Percentiles rank a stretch among this genome's conserved stretches.
Evolutionary conservation across 2,888 invertebrate species (phyloP).

Genomic region (Lampropteryx suffumata): DNA sequence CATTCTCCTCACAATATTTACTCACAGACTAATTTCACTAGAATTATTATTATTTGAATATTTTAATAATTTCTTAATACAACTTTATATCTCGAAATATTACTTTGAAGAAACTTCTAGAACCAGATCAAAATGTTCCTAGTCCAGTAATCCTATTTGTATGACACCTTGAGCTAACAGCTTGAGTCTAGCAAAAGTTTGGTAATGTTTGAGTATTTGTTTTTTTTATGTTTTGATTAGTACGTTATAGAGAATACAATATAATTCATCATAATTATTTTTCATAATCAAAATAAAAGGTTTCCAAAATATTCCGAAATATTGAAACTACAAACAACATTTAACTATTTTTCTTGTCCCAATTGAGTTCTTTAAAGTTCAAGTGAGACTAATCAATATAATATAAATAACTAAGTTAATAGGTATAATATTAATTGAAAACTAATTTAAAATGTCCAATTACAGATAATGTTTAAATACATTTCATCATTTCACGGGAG

Average conservation of each 20-base stretch:
- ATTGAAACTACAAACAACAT: constrained; percentile 50
- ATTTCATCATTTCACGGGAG: constrained; percentile 34
- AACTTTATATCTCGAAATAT: constrained; percentile 68
- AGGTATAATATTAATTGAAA: too few species aligned
- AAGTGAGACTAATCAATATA: constrained; percentile 39
- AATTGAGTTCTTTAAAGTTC: constrained; percentile 36
- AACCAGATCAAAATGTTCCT: constrained; percentile 61
- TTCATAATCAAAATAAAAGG: constrained; percentile 39
- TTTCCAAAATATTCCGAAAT: constrained; percentile 49
- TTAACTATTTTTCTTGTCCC: constrained; percentile 41
- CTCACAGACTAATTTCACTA: constrained; percentile 77
- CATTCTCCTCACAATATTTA: constrained; percentile 73
- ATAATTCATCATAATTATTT: constrained; percentile 1
- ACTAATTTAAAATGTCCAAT: too few species aligned
- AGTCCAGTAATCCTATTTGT: constrained; percentile 40
- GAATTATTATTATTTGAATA: constrained; percentile 72
- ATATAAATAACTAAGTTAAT: too few species aligned
- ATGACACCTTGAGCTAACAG: constrained; percentile 40
- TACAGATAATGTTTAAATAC: background rate
- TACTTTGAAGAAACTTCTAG: constrained; percentile 65
- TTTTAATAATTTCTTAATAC: constrained; percentile 74
- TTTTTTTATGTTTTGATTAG: constrained; percentile 12
- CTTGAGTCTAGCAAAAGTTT: constrained; percentile 30
- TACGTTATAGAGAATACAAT: constrained; percentile 35
- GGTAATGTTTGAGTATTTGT: constrained; percentile 7